phyloP scores from a whole-genome alignment of 2,113 vertebrate species.

The Tragelaphus imberbis region DNA sequence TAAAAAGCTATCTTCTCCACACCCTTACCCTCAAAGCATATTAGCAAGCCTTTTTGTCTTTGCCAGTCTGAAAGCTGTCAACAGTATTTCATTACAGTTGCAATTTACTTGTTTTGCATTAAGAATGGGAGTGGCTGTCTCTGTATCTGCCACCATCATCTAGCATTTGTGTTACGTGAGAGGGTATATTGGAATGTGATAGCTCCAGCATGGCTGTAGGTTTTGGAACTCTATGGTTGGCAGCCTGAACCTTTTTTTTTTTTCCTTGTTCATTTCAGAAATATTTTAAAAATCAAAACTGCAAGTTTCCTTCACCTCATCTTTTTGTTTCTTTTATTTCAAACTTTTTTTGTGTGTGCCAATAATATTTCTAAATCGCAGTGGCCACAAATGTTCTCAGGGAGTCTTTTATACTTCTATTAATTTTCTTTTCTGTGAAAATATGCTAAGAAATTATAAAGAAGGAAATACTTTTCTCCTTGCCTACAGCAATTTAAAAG shows the following conservation, averaged over 20 bases:
- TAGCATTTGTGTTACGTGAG: not conserved
- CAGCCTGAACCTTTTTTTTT: not conserved
- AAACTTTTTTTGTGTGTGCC: not conserved
- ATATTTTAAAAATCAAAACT: not conserved
- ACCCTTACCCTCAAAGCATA: not conserved
- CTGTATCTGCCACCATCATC: not conserved
- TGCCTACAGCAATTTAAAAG: slow-evolving; percentile 73
- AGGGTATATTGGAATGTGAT: not conserved
- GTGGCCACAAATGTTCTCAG: not conserved
- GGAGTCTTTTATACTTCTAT: slow-evolving; percentile 19
- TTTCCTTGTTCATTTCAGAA: not conserved
- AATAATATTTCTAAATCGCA: slow-evolving; percentile 33
- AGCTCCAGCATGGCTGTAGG: not conserved
- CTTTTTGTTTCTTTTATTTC: slow-evolving; percentile 9
- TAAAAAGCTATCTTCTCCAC: not conserved
- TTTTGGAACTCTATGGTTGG: not conserved
- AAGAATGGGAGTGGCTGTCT: not conserved
- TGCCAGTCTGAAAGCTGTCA: not conserved
- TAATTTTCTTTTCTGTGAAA: slow-evolving; percentile 66
- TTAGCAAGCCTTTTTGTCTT: not conserved
- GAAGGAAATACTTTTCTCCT: slow-evolving; percentile 58
- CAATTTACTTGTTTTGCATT: not conserved
- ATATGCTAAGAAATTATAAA: slow-evolving; percentile 66
- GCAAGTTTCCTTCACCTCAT: not conserved
- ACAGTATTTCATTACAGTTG: not conserved